phyloP scores from a whole-genome alignment of 2,797 vertebrate genomes.

The Chloroceryle inda region DNA sequence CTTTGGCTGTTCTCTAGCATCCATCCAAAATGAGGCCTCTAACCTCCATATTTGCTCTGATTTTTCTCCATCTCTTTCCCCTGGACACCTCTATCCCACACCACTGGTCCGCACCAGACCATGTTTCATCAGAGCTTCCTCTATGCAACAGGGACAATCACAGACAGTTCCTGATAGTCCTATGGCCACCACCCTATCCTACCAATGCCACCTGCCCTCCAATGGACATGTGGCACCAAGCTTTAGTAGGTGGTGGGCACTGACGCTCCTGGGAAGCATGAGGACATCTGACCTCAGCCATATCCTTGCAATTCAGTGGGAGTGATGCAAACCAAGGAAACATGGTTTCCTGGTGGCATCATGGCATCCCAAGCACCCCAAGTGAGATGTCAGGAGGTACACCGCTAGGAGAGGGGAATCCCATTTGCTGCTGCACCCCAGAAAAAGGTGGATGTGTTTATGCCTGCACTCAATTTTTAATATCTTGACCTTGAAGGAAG shows the following conservation, averaged over 20 bases:
- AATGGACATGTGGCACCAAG: accelerated
- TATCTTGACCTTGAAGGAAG: background rate
- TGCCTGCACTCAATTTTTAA: background rate
- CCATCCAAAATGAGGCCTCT: background rate
- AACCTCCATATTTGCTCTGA: background rate
- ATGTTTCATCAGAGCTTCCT: background rate
- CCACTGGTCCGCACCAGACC: background rate
- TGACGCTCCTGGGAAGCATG: background rate
- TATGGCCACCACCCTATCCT: background rate
- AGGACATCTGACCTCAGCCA: background rate
- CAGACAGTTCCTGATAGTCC: background rate
- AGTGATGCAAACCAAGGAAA: background rate
- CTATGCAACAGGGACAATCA: too few relatives aligned
- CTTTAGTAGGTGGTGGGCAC: background rate
- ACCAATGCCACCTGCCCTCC: background rate
- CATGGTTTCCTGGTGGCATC: background rate
- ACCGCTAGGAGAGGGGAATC: background rate
- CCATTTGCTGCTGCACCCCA: background rate
- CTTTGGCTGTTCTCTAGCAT: background rate
- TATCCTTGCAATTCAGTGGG: background rate
- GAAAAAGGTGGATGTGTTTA: background rate
- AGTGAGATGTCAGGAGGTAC: background rate
- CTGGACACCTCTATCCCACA: background rate
- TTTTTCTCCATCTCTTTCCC: background rate
- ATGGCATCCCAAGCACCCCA: background rate